Evolutionary conservation across 1,140 invertebrate species (phyloP), one percentile per base, ranked within the genome.

Genomic region (Brevipalpus yothersi): DNA sequence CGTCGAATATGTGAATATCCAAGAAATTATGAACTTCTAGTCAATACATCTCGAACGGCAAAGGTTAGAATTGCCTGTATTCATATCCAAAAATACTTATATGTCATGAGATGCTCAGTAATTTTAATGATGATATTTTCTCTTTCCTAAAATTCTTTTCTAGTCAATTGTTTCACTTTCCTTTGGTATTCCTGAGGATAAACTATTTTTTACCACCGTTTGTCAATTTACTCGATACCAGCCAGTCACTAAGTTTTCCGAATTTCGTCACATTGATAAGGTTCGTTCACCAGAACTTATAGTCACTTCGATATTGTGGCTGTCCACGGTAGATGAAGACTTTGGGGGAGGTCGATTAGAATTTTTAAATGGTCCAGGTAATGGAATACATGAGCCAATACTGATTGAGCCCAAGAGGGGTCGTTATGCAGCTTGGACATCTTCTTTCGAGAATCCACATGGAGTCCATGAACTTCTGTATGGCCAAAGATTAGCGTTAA

Each of bases 181-280:
- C 10, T 57, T 57, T 43, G 56, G 41, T 15, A 17, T 57, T 17
- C 56, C 56, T 10, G 17, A 21, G 3, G 56, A 57, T 23, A 15
- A 39, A n/a, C 31, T 57, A 23, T 41, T 10, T 17, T 57, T 57
- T 42, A 42, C 40, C 12, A 42, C 17, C 7, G 56, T 57, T 12
- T 23, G 41, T 8, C 56, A 57, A 21, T 57, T 57, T 43, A 57
- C 56, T n/a, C 39, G 40, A 19, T 43, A 57, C 17, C 21, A 31
- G 17, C 56, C 40, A n/a, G 56, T 57, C 8, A 19, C 41, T 2
- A 9, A 15, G 15, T 57, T 57, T 31, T 23, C 17, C 1, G 56
- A 57, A n/a, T 57, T 57, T 42, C 56, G 56, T 15, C 56, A 57
- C 12, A 31, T 57, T 43, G 56, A 57, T n/a, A 57, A 57, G 42